Evolutionary conservation across 2,888 invertebrate genomes (phyloP), one percentile per base, ranked within the genome.

Genomic region (Gibbula magus): DNA sequence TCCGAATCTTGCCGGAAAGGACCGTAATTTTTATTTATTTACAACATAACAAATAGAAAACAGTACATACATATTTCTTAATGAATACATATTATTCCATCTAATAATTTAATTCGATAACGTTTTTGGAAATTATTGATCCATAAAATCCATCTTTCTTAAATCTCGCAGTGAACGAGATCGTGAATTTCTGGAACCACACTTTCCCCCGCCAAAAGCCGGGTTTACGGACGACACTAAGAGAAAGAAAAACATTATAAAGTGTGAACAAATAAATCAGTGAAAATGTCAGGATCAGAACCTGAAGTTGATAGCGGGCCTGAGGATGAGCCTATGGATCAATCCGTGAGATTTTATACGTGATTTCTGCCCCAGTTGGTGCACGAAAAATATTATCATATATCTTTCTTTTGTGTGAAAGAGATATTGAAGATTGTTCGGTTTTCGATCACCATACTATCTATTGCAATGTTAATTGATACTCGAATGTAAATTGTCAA

Each of bases 261-360:
- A 61, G 35, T 39, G 20, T 29, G 22, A 29, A 45, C 51, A 4
- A 22, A 45, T 53, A 29, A n/a, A 52, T 20, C 20, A 22, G 0
- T n/a, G 52, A 83, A 18, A 51, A 89, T 89, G 89, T 88, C 89
- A 25, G 88, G 87, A 20, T 89, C 89, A n/a, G 89, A 88, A 54
- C 82, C 84, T 77, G 88, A 89, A 39, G 86, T 29, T 13, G 61
- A 61, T 25, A 61, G 61, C 18, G 61, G 85, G 75, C 77, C 81
- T 39, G 86, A 85, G 18, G 87, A 88, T 32, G 89, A 89, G 56
- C 86, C 84, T 39, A 86, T 87, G 86, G 88, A 88, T 61, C 86
- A 86, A 78, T 78, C 83, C 52, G 88, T 86, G 79, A 83, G 80
- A n/a, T n/a, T 39, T 51, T 61, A 16, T 7, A 7, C 10, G 20